A percentile compares a stretch with the other conserved stretches of the same genome.
Evolutionary conservation across 2,888 invertebrate genomes (phyloP).

Genomic region (Agriopis leucophaearia): DNA sequence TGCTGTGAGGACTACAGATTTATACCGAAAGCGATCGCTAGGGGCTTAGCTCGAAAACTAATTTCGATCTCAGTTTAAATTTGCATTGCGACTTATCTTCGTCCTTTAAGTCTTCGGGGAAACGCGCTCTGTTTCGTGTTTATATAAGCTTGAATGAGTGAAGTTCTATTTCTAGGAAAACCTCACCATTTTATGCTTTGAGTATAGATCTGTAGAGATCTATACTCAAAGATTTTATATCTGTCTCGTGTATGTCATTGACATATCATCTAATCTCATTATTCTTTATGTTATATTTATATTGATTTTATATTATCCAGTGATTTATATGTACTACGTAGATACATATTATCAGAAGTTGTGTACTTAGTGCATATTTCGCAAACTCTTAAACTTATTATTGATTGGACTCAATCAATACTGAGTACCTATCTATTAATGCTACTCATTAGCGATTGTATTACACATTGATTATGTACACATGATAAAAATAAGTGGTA

Average conservation of each 20-base stretch:
- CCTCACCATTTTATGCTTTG: not conserved
- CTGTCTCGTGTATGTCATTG: not conserved
- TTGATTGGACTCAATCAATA: no score
- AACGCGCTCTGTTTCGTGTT: constrained; percentile 19
- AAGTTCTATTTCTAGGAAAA: constrained; percentile 16
- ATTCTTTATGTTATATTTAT: not conserved
- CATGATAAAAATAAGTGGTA: no score
- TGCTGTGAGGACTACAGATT: constrained; percentile 39
- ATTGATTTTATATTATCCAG: no score
- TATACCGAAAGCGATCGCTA: constrained; percentile 42
- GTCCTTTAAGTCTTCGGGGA: constrained; percentile 27
- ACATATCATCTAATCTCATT: not conserved
- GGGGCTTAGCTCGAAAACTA: constrained; percentile 44
- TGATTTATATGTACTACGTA: no score
- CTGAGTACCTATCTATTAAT: no score
- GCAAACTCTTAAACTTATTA: no score
- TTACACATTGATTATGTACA: no score
- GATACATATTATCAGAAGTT: no score
- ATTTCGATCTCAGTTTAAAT: constrained; percentile 45
- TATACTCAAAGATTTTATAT: no score
- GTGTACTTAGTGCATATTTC: no score
- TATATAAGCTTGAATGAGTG: constrained; percentile 17
- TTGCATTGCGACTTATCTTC: constrained; percentile 39
- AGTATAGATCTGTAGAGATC: no score
- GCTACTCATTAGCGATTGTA: no score